phyloP scores from a whole-genome alignment of 2,888 invertebrate genomes.

The Sesamia inferens region DNA sequence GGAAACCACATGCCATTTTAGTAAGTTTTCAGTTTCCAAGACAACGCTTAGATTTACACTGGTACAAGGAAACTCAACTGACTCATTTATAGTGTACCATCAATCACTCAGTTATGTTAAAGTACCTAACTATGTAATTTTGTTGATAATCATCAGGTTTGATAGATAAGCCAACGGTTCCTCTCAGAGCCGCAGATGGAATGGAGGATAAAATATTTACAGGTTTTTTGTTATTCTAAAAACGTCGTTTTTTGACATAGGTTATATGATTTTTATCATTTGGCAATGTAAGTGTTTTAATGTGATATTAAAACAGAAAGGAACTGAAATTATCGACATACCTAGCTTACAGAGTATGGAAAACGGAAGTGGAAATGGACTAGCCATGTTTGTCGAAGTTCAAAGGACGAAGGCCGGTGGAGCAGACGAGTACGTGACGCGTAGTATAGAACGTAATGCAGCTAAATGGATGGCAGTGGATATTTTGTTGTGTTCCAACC shows the following conservation, averaged over 20 bases:
- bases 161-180: slow-evolving; percentile 24
- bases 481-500: too few species aligned
- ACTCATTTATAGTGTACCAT: slow-evolving; percentile 34
- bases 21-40: neutral
- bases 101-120: slow-evolving; percentile 36
- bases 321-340: too few species aligned
- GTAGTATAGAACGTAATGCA: too few species aligned
- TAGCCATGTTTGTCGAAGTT: too few species aligned
- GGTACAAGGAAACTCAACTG: neutral
- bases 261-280: neutral
- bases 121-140: slow-evolving; percentile 42
- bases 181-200: slow-evolving; percentile 3
- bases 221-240: slow-evolving; percentile 4
- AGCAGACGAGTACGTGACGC: too few species aligned
- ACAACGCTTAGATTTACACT: neutral
- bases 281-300: neutral
- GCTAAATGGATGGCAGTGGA: too few species aligned
- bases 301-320: too few species aligned
- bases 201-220: slow-evolving; percentile 1
- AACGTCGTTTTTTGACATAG: neutral
- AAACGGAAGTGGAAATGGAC: too few species aligned
- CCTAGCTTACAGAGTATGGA: too few species aligned
- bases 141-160: slow-evolving; percentile 38
- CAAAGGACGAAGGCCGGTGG: too few species aligned
- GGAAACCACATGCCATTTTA: neutral